Base-by-base conservation (phyloP, 2,113 vertebrate genomes). In the Piprites chloris region DNA sequence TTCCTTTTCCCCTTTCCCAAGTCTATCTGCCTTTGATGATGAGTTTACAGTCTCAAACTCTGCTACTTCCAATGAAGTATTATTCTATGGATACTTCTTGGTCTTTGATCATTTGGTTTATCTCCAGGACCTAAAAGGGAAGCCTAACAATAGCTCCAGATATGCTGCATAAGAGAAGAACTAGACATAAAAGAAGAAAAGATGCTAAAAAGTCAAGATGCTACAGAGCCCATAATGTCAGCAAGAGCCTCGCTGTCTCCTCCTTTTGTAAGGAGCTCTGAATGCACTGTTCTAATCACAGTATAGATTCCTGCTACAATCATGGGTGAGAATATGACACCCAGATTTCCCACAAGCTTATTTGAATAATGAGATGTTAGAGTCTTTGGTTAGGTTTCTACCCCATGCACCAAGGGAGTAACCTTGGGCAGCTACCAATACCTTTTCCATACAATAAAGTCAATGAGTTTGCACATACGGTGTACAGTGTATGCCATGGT, bases 21-120 rank as follows among this genome's bases (percentile, higher is more conserved):
- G 49, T 47, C 49, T 91, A 66, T 85, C 41, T 96, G 55, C 19
- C 52, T 50, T 89, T 75, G 75, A 62, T 53, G 32, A 69, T 62
- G 41, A 92, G 53, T 89, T 93, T 92, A 77, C 35, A 88, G 32
- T 73, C 81, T 90, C 81, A 81, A 84, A 90, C 9, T 91, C 77
- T 32, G 18, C 35, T 76, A 28, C 30, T 58, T 72, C 44, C 27
- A 68, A 26, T 17, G 4, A 89, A 61, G 11, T 56, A 52, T 32
- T 69, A 24, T 74, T 75, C 41, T 47, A 6, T 41, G 28, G 28
- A 41, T 37, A 26, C 21, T 68, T 92, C 37, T 49, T 74, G 26
- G 14, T 75, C 46, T 73, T 76, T 41, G 10, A 44, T 79, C 0
- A 8, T 35, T 67, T 62, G n/a, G 3, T 46, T 83, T 76, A 39